Evolutionary conservation across 2,113 vertebrate genomes (phyloP).

Genomic region (Numida meleagris): DNA sequence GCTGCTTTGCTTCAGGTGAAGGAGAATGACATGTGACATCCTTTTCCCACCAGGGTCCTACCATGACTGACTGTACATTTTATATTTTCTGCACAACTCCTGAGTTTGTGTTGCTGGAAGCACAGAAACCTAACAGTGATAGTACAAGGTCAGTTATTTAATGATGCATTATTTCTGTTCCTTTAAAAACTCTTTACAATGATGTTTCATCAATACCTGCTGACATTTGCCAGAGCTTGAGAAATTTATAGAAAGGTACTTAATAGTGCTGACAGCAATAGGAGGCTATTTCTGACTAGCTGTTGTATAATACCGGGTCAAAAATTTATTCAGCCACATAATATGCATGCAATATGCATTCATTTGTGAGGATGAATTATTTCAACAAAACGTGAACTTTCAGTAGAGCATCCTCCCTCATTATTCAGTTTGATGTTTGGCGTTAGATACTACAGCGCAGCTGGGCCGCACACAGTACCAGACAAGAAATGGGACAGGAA

Average conservation of each 20-base stretch:
- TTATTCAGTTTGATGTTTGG: neutral
- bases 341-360: neutral
- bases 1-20: slow-evolving; percentile 51
- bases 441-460: neutral
- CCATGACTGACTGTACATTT: neutral
- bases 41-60: slow-evolving; percentile 24
- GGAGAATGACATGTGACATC: neutral
- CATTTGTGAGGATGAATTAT: neutral
- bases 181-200: slow-evolving; percentile 8
- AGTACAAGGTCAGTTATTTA: neutral
- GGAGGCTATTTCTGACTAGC: neutral
- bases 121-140: neutral
- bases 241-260: neutral
- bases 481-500: neutral
- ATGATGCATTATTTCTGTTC: neutral
- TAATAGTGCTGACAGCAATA: neutral
- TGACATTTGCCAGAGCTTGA: neutral
- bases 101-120: neutral
- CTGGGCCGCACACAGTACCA: neutral
- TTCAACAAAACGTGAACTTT: neutral
- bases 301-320: neutral
- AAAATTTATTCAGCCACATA: neutral
- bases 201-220: neutral
- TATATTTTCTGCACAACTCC: neutral
- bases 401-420: neutral